Base-by-base conservation (phyloP, 1,140 invertebrate genomes). In the Pogonomyrmex californicus region DNA sequence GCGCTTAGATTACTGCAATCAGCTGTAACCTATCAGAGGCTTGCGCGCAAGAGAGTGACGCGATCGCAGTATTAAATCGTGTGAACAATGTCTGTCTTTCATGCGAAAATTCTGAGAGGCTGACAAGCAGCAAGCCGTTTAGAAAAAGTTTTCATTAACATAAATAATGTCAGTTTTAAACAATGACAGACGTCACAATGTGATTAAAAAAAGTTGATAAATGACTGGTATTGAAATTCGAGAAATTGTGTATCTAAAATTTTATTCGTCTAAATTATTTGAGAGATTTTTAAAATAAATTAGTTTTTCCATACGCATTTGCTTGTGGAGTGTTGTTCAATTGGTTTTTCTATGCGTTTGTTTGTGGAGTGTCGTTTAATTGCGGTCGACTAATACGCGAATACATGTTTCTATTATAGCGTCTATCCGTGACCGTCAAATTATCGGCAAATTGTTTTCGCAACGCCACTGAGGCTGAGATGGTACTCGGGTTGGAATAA, bases 1-100 rank as follows among this genome's bases (percentile, higher is more conserved):
- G 71, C 90, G 86, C 88, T 87, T 88, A 88, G 86, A 91, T 91
- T 91, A 91, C 90, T 85, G 88, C 90, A 91, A 91, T 91, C 90
- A 91, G 73, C 65, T 73, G 82, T 90, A 88, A 90, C 77, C 86
- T 90, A 88, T 90, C 88, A 81, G 86, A 85, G 90, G 90, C 73
- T 91, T 70, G 90, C 82, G 87, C 58, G 54, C 76, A 44, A 54
- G 41, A 83, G 83, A 90, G 62, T 86, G 90, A 91, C 86, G 86
- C 86, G 86, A 87, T 63, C 77, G 73, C 60, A 38, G 60, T 44
- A 90, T 90, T 90, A 88, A 91, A 70, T 75, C 62, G 54, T n/a
- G 30, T 30, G 90, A 71, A 90, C 89, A 90, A 87, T 87, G 71
- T 85, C 75, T 89, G 76, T 44, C 49, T 89, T 66, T 23, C 85